Conservation (phyloP, 1,140 invertebrate species). For the Venturia canescens region DNA sequence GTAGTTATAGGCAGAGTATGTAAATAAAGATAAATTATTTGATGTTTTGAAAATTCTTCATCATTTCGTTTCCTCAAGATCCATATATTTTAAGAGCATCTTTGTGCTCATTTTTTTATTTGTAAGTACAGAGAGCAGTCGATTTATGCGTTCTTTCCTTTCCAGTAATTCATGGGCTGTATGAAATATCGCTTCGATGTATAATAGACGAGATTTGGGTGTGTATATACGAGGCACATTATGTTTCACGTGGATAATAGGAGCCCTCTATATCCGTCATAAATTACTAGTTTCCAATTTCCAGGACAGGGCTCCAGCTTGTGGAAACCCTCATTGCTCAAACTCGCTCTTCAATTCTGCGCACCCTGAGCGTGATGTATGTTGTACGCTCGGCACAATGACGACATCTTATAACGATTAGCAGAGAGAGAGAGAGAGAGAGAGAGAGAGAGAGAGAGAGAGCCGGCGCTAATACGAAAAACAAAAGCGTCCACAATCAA, state of each 20-base stretch:
- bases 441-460: too few species aligned
- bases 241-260: constrained; percentile 17
- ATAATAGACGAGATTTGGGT: constrained; percentile 1
- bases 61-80: neutral
- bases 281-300: constrained; percentile 52
- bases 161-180: neutral
- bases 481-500: neutral
- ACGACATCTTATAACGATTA: neutral
- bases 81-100: neutral
- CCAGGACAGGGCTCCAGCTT: constrained; percentile 41
- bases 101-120: neutral
- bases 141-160: constrained; percentile 3
- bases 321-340: constrained; percentile 18
- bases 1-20: too few species aligned
- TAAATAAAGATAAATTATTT: too few species aligned
- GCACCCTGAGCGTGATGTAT: constrained; percentile 10
- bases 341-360: neutral
- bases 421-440: neutral
- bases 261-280: constrained; percentile 32
- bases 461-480: too few species aligned
- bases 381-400: constrained; percentile 2
- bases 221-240: constrained; percentile 5
- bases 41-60: too few species aligned
- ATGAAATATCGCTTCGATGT: constrained; percentile 15
- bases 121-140: neutral